phyloP scores from a whole-genome alignment of 2,113 vertebrate species.

The Entosphenus tridentatus region DNA sequence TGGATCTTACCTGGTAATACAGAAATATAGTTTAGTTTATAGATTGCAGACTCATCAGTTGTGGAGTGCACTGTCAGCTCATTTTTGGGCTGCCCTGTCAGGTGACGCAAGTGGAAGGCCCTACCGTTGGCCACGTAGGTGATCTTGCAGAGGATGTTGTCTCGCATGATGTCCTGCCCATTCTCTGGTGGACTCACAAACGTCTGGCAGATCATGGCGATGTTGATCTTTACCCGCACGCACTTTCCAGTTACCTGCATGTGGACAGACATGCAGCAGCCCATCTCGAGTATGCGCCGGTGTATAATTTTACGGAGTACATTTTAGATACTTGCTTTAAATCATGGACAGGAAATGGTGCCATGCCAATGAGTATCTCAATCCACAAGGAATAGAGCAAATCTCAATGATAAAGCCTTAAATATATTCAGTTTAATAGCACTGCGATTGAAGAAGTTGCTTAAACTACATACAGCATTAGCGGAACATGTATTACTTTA shows the following conservation, averaged over 20 bases:
- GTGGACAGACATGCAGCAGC: not conserved
- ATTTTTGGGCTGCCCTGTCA: not conserved
- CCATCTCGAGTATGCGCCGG: not conserved
- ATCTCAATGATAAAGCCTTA: too few relatives aligned
- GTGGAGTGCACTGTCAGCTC: too few relatives aligned
- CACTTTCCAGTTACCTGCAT: constrained; percentile 60
- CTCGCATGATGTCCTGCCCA: constrained; percentile 72
- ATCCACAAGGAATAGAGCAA: too few relatives aligned
- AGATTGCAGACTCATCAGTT: too few relatives aligned
- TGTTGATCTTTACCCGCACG: constrained; percentile 94
- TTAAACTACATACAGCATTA: too few relatives aligned
- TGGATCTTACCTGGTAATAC: too few relatives aligned
- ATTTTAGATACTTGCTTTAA: not conserved
- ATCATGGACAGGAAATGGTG: too few relatives aligned
- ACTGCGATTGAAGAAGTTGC: too few relatives aligned
- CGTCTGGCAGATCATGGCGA: constrained; percentile 93
- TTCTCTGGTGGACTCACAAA: constrained; percentile 82
- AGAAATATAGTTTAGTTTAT: too few relatives aligned
- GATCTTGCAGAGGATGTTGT: constrained; percentile 89
- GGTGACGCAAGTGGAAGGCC: constrained; percentile 11
- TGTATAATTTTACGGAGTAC: not conserved
- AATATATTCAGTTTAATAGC: too few relatives aligned
- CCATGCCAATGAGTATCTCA: too few relatives aligned
- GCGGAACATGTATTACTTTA: too few relatives aligned
- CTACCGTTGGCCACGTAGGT: constrained; percentile 96